Evolutionary conservation across 2,113 vertebrate species (phyloP).

Genomic region (Suncus etruscus): DNA sequence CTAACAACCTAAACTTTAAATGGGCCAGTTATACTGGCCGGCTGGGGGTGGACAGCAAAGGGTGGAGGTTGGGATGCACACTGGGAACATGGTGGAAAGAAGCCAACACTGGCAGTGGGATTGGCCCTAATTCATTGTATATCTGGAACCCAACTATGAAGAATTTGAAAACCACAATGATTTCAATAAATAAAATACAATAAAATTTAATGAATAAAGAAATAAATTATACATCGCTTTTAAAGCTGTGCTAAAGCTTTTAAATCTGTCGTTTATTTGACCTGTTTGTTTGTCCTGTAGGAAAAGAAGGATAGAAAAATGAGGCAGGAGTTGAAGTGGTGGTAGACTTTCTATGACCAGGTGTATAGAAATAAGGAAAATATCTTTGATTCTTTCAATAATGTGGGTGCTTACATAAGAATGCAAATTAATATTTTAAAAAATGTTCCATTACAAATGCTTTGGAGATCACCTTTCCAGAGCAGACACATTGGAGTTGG

Average conservation of each 20-base stretch:
- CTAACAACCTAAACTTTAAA: too few species aligned
- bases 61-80: too few species aligned
- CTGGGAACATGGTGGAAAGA: too few species aligned
- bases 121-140: too few species aligned
- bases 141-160: too few species aligned
- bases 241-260: neutral
- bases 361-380: neutral
- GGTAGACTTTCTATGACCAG: neutral
- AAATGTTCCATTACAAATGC: neutral
- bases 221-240: conserved; percentile 15
- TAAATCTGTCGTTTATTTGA: neutral
- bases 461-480: neutral
- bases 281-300: neutral
- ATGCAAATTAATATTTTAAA: neutral
- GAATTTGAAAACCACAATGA: too few species aligned
- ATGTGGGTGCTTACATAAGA: neutral
- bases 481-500: neutral
- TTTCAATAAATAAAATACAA: too few species aligned
- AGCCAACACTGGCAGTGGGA: too few species aligned
- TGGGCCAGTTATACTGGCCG: too few species aligned
- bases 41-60: too few species aligned
- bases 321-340: neutral
- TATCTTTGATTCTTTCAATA: neutral
- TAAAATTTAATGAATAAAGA: neutral
- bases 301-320: neutral